Conservation (phyloP, 1,140 invertebrate species). For the Idris sp. region DNA sequence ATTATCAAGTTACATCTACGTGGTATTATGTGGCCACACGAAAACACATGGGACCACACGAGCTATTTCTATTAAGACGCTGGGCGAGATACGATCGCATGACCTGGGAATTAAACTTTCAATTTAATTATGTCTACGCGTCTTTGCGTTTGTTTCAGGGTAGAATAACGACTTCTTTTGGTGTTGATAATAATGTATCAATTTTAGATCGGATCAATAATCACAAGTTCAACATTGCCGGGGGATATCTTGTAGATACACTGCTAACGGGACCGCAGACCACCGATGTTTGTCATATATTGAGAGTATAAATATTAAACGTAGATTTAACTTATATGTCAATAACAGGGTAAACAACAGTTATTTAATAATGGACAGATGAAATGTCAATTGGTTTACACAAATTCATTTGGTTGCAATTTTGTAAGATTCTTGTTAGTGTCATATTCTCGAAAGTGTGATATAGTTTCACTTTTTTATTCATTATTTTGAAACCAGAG, state of each 20-base stretch:
- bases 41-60: constrained; percentile 4
- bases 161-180: too few species aligned
- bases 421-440: too few species aligned
- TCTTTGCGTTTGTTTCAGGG: too few species aligned
- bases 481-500: too few species aligned
- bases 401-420: too few species aligned
- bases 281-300: constrained; percentile 6
- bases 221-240: neutral
- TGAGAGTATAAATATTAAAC: constrained; percentile 10
- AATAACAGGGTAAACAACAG: constrained; percentile 4
- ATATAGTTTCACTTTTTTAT: too few species aligned
- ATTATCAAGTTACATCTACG: constrained; percentile 27
- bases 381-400: too few species aligned
- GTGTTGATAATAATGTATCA: constrained; percentile 13
- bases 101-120: too few species aligned
- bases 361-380: neutral
- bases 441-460: too few species aligned
- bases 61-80: neutral
- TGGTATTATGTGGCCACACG: constrained; percentile 6
- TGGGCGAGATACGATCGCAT: neutral
- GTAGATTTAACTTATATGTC: constrained; percentile 2
- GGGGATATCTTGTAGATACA: constrained; percentile 4
- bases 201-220: constrained; percentile 16
- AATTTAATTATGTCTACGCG: constrained; percentile 13
- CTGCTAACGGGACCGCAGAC: constrained; percentile 11